Base-by-base conservation (phyloP, 2,888 invertebrate species). In the Pollenia amentaria region DNA sequence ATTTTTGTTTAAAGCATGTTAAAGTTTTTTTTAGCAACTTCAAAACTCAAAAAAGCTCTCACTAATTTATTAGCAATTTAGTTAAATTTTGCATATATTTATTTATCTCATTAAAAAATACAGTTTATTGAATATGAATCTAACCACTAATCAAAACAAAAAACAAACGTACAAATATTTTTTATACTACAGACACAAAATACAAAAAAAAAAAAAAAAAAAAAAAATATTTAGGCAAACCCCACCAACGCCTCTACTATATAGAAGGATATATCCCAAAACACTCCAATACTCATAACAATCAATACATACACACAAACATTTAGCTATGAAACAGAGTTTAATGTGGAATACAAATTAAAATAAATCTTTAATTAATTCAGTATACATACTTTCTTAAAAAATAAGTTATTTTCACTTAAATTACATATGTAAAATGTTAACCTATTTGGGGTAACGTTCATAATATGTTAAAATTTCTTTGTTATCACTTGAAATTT, bases 141-240 rank as follows among this genome's bases (percentile, higher is more conserved):
- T 73, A 65, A 70, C 21, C 57, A 53, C 21, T 55, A 14, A 55
- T 70, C 9, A 72, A 78, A 69, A 18, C 38, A 48, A 65, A 72
- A 81, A 75, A 51, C 51, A 69, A 75, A 51, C 67, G 81, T 82
- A 75, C 75, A 82, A 75, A 75, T 75, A 21, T 82, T 44, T 42
- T 72, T 82, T 18, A 40, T 73, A 55, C 51, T 42, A 40, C 40
- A 81, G 73, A 73, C 48, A 65, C n/a, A 48, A 18, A 79, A 62
- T 18, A 44, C 0, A 44, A 48, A 46, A 14, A 6, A 21, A 42
- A 53, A 65, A 42, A 48, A 42, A 40, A n/a, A n/a, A n/a, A n/a
- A n/a, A n/a, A n/a, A n/a, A n/a, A n/a, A n/a, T n/a, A n/a, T n/a
- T n/a, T 38, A 11, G 53, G 64, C 29, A 62, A 29, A 21, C 21